Evolutionary conservation across 64 coral and sea anemone species (phyloP).

Genomic region (Montipora efflorescens): DNA sequence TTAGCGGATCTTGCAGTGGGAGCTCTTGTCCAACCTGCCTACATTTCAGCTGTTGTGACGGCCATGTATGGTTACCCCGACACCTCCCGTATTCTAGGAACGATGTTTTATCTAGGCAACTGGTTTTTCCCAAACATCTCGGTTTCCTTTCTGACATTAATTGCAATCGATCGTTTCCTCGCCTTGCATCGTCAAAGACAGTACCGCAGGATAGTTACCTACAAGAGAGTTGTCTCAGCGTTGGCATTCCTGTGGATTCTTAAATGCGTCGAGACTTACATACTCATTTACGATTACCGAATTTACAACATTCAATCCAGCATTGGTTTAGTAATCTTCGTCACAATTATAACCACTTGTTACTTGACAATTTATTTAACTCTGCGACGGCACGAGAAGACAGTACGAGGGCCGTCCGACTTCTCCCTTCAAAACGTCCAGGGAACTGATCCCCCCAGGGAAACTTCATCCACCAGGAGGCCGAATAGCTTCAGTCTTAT

Average conservation of each 20-base stretch:
- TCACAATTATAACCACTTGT: not conserved
- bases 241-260: not conserved
- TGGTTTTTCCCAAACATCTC: constrained; percentile 5
- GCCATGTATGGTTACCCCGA: not conserved
- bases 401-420: not conserved
- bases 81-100: not conserved
- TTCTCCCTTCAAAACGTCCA: not conserved
- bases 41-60: not conserved
- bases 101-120: not conserved
- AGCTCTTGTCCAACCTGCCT: not conserved
- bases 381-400: not conserved
- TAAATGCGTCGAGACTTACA: not conserved
- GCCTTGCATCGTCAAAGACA: not conserved
- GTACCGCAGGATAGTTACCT: not conserved
- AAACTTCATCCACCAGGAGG: not conserved
- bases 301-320: not conserved
- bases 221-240: not conserved
- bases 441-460: not conserved
- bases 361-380: constrained; percentile 42
- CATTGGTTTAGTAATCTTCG: not conserved
- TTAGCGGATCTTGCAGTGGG: constrained; percentile 13
- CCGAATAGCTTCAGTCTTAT: not conserved
- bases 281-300: constrained; percentile 8
- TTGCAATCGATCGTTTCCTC: constrained; percentile 43
- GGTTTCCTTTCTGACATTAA: not conserved